A percentile compares a stretch with the other conserved stretches of the same genome.
Conservation (phyloP, 2,797 vertebrate species). For the Onychomys torridus region DNA sequence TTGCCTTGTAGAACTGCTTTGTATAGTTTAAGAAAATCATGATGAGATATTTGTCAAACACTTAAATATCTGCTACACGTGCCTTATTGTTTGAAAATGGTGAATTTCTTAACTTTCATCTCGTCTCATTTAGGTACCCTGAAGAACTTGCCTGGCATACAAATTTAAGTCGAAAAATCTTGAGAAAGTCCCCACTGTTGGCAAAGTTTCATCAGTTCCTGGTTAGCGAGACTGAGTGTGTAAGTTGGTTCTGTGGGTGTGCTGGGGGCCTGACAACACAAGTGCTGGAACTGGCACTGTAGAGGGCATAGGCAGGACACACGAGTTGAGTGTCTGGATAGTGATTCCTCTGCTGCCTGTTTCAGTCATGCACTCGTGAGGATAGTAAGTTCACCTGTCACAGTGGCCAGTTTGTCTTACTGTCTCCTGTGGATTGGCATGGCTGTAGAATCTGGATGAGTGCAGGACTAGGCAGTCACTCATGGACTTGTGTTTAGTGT, state of each 20-base stretch:
- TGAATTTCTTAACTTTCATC: neutral
- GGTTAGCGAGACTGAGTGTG: slow-evolving; percentile 98
- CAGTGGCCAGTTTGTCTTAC: neutral
- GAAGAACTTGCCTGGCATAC: slow-evolving; percentile 99
- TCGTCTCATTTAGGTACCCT: slow-evolving; percentile 92
- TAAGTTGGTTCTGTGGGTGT: slow-evolving; percentile 86
- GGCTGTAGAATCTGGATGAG: neutral
- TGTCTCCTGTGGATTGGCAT: too few relatives aligned
- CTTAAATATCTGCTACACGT: neutral
- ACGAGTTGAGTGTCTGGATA: accelerated
- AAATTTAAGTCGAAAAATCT: slow-evolving; percentile 97
- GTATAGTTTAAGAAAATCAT: neutral
- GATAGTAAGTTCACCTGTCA: accelerated
- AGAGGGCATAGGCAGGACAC: accelerated
- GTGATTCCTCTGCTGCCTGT: accelerated
- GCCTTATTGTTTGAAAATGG: neutral
- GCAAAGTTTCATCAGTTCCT: slow-evolving; percentile 99
- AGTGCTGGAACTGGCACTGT: accelerated
- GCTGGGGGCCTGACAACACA: neutral
- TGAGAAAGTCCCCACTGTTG: slow-evolving; percentile 95
- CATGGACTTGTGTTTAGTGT: accelerated
- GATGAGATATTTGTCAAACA: neutral
- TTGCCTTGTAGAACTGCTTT: neutral
- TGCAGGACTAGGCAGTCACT: accelerated
- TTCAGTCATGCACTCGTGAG: accelerated